Conservation (phyloP, 64 coral and sea anemone species). For the Pachyseris speciosa region DNA sequence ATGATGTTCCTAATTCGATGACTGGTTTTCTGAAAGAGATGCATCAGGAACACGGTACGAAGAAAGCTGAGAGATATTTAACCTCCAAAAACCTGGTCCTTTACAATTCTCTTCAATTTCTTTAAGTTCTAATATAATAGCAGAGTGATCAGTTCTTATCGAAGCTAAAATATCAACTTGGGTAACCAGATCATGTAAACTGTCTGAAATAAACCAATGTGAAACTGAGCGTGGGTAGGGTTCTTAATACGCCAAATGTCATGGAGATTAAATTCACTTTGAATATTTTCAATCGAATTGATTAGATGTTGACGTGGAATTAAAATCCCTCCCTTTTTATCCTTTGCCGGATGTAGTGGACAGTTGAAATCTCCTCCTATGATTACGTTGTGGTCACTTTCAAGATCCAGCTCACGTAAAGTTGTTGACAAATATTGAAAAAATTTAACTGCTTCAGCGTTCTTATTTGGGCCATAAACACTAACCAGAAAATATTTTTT, state of each 20-base stretch:
- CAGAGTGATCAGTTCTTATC: background rate
- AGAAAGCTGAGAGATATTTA: too few relatives aligned
- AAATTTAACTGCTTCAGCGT: too few relatives aligned
- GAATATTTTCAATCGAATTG: background rate
- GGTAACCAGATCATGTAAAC: background rate
- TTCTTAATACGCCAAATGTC: background rate
- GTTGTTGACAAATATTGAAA: background rate
- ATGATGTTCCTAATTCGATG: too few relatives aligned
- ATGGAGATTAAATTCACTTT: too few relatives aligned
- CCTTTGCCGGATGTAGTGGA: too few relatives aligned
- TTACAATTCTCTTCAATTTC: constrained; percentile 3
- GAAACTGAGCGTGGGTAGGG: background rate
- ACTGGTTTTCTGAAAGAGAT: too few relatives aligned
- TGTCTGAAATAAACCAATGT: background rate
- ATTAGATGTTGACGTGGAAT: background rate
- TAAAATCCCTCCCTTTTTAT: too few relatives aligned
- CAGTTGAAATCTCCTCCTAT: too few relatives aligned
- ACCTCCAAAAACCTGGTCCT: background rate
- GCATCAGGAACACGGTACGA: too few relatives aligned
- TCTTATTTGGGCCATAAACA: too few relatives aligned
- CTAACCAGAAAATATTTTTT: background rate
- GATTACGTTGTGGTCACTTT: background rate
- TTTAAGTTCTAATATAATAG: too few relatives aligned
- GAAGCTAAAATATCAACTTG: background rate
- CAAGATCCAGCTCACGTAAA: background rate